phyloP scores from a whole-genome alignment of 2,113 vertebrate genomes.

The Lanius ludovicianus region DNA sequence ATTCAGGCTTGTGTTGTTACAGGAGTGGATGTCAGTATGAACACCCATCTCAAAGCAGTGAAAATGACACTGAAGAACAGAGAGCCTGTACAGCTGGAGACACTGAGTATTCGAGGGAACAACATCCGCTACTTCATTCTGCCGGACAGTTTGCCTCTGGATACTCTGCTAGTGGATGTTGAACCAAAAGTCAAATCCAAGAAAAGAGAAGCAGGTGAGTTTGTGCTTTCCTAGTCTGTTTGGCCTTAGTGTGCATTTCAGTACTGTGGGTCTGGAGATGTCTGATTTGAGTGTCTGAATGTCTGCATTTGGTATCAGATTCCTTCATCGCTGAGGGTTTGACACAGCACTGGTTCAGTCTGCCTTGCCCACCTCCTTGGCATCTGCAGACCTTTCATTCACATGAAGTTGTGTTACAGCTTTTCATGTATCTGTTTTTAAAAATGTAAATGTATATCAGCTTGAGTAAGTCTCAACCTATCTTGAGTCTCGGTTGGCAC shows the following conservation, averaged over 20 bases:
- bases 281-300: background rate
- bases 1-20: background rate
- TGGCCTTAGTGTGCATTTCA: background rate
- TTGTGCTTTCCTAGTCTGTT: background rate
- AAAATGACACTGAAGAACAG: slow-evolving; percentile 99
- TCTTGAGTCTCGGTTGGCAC: background rate
- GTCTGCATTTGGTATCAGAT: rapidly evolving
- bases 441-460: background rate
- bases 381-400: background rate
- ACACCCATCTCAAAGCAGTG: slow-evolving; percentile 97
- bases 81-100: slow-evolving; percentile 95
- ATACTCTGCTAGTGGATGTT: slow-evolving; percentile 96
- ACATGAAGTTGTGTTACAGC: background rate
- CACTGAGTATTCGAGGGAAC: slow-evolving; percentile 95
- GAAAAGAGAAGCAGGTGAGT: slow-evolving; percentile 97
- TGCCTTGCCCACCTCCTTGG: background rate
- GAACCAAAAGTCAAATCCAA: slow-evolving; percentile 98
- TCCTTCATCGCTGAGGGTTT: background rate
- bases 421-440: background rate
- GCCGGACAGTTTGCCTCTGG: slow-evolving; percentile 95
- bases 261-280: background rate
- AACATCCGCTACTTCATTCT: slow-evolving; percentile 99
- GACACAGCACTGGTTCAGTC: background rate
- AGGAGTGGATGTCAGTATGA: slow-evolving; percentile 98
- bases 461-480: background rate